Conservation (phyloP, 2,113 vertebrate genomes). For the Scophthalmus maximus region DNA sequence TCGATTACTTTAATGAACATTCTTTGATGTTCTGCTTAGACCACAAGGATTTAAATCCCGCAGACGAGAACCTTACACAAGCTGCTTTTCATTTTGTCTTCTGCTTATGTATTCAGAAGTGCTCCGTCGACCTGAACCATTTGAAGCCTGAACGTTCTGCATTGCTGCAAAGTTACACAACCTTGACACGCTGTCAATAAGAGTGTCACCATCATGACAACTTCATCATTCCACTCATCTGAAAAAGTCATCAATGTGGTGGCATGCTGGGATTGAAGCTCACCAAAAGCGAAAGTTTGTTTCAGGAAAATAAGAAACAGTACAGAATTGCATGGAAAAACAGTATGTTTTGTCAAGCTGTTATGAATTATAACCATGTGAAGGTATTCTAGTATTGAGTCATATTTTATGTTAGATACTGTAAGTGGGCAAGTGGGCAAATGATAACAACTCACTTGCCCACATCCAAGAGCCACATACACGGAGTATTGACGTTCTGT, state of each 20-base stretch:
- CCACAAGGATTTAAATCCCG: conserved; percentile 4
- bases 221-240: not conserved
- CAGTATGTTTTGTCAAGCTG: not conserved
- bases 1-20: not conserved
- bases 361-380: not conserved
- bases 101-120: conserved; percentile 20
- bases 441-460: not conserved
- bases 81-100: not conserved
- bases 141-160: not conserved
- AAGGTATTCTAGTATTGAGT: not conserved
- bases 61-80: not conserved
- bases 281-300: not conserved
- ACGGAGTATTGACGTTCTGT: conserved; percentile 49
- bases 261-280: not conserved
- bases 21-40: not conserved
- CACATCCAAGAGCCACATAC: not conserved
- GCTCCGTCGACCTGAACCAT: conserved; percentile 1
- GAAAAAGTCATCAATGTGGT: not conserved
- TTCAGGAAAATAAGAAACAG: not conserved
- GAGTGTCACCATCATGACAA: not conserved
- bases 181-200: conserved; percentile 11
- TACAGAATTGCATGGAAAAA: not conserved
- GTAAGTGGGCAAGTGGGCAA: too few species aligned
- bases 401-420: not conserved
- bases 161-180: not conserved